Conservation (phyloP, 1,140 invertebrate genomes). For the Meloidogyne hapla region DNA sequence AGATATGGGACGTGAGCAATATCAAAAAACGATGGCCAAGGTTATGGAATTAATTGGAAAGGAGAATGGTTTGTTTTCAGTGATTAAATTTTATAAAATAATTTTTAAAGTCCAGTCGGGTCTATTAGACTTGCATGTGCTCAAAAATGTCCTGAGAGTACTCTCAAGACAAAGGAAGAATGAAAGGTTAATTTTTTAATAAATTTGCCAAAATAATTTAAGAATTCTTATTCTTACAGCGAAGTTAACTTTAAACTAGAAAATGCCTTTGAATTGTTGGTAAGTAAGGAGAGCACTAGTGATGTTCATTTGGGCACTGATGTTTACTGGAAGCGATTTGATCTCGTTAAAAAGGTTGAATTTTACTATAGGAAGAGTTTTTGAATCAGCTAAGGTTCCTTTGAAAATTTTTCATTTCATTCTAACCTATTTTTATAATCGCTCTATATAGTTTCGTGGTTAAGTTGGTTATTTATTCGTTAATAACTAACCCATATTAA, state of each 20-base stretch:
- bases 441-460: background rate
- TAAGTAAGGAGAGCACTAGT: conserved; percentile 15
- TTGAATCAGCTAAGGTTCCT: conserved; percentile 8
- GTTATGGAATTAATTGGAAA: conserved; percentile 30
- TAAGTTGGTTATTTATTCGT: background rate
- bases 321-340: conserved; percentile 28
- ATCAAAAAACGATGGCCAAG: conserved; percentile 19
- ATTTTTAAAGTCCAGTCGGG: conserved; percentile 14
- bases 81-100: background rate
- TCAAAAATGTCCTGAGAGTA: conserved; percentile 20
- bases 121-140: conserved; percentile 16
- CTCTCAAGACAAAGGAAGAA: background rate
- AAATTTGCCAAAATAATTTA: background rate
- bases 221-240: conserved; percentile 31
- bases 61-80: conserved; percentile 18
- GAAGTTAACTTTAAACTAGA: conserved; percentile 43
- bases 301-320: conserved; percentile 18
- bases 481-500: too few relatives aligned
- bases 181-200: conserved; percentile 25
- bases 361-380: conserved; percentile 6
- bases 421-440: background rate
- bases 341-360: conserved; percentile 27
- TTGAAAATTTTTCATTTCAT: conserved; percentile 15
- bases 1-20: conserved; percentile 7
- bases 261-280: conserved; percentile 37